Base-by-base conservation (phyloP, 2,113 vertebrate species). In the Megalops atlanticus region DNA sequence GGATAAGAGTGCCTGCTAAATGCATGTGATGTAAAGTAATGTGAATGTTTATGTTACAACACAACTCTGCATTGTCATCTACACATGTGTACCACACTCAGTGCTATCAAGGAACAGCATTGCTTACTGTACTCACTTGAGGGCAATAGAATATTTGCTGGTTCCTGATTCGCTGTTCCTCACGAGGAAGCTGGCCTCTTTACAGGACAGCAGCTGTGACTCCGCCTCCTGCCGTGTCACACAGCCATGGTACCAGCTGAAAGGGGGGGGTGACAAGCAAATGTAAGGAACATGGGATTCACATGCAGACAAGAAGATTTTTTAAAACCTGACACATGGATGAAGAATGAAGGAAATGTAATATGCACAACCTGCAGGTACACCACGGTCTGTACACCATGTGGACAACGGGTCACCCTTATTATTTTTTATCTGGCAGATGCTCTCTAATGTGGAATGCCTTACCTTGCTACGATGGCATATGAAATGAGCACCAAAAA, bases 131-230 rank as follows among this genome's bases (percentile, higher is more conserved):
- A 92, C 95, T 96, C 91, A 98, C 97, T 96, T 97, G 64, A 98
- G 94, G 1, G 96, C 96, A 12, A 98, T 97, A 90, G 96, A 97
- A 89, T 96, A 97, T 81, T 95, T 96, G 90, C 95, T 96, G 89
- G 88, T 95, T 84, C 96, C 96, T 0, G 92, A 96, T 87, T 97
- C 96, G 5, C 95, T 97, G 87, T 95, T 96, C 58, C 96, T 93
- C 85, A 98, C 96, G 86, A 98, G 91, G 92, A 96, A 98, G 0
- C 94, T 96, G 24, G 96, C 96, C 81, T 98, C 97, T 31, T 79
- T 94, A 89, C 95, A 95, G 18, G 93, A 80, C 84, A 96, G 96
- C 27, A 97, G 91, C 80, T 93, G 95, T 82, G 88, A 94, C 91
- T 98, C 96, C 0, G 95, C 97, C 89, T 97, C 96, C 0, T 94